Percentiles rank a stretch among this genome's conserved stretches.
Conservation (phyloP, 2,888 invertebrate genomes). For the Epirrita christyi region DNA sequence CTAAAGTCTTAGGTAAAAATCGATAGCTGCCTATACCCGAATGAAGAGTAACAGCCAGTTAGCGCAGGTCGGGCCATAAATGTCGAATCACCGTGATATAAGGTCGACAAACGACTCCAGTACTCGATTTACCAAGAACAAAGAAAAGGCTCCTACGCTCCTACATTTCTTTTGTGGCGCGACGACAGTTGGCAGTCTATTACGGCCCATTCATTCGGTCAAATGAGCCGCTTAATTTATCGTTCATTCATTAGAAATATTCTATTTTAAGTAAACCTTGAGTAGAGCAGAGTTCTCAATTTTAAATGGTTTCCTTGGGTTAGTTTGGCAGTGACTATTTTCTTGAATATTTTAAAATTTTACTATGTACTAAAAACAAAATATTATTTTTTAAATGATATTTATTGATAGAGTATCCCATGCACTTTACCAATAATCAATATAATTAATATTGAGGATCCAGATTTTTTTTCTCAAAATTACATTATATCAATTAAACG, state of each 20-base stretch:
- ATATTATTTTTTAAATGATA: no score
- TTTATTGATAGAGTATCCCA: neutral
- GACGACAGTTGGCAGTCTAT: conserved; percentile 78
- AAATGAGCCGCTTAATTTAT: conserved; percentile 81
- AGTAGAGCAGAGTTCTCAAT: conserved; percentile 38
- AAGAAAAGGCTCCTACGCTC: conserved; percentile 61
- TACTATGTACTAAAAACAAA: no score
- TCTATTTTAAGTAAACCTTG: conserved; percentile 55
- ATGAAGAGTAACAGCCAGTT: conserved; percentile 64
- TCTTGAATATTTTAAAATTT: no score
- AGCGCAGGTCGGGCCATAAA: conserved; percentile 71
- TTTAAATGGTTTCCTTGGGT: conserved; percentile 16
- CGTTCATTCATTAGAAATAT: conserved; percentile 66
- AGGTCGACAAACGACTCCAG: conserved; percentile 76
- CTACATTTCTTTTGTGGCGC: conserved; percentile 77
- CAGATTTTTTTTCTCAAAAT: no score
- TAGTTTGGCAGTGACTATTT: neutral
- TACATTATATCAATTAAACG: no score
- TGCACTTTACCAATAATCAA: no score
- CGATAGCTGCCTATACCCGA: conserved; percentile 45
- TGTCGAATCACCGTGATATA: conserved; percentile 81
- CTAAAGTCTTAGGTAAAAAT: conserved; percentile 28
- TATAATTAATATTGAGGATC: no score
- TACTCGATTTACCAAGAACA: conserved; percentile 81
- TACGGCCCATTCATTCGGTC: conserved; percentile 75